phyloP scores from a whole-genome alignment of 2,888 invertebrate genomes.

The Eupithecia vulgata region DNA sequence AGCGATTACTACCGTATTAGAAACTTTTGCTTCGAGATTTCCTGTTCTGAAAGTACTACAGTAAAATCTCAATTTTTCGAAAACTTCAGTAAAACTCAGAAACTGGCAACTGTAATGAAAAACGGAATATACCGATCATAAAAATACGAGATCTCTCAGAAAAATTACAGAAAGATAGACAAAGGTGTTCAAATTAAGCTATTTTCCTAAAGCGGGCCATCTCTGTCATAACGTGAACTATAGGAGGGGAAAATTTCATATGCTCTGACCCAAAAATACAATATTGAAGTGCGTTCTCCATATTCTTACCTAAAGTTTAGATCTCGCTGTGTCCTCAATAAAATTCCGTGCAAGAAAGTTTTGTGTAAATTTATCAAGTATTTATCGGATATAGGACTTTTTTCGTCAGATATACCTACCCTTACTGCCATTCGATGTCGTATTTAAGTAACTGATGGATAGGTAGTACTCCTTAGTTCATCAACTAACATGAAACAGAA shows the following conservation, averaged over 20 bases:
- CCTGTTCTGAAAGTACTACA: not conserved
- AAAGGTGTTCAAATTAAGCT: not conserved
- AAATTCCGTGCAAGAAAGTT: too few relatives aligned
- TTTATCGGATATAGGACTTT: too few relatives aligned
- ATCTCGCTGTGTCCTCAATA: too few relatives aligned
- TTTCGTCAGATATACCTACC: too few relatives aligned
- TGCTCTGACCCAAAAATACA: not conserved
- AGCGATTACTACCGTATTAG: too few relatives aligned
- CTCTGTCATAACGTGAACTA: not conserved
- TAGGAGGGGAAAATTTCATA: not conserved
- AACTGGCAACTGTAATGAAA: not conserved
- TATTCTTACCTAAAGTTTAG: too few relatives aligned
- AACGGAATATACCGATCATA: not conserved
- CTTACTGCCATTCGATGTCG: too few relatives aligned
- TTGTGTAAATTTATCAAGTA: too few relatives aligned
- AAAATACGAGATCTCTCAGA: not conserved
- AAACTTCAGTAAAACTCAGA: not conserved
- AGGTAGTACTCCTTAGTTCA: too few relatives aligned
- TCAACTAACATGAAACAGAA: not conserved
- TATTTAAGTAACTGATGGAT: too few relatives aligned
- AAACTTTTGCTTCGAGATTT: too few relatives aligned
- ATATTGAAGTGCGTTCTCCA: not conserved
- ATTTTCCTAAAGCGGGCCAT: not conserved
- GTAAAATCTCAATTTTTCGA: not conserved
- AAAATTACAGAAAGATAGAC: not conserved